These are phyloP conservation scores for human (Homo sapiens) DNA, from an alignment of 2,113 vertebrate species.

Conservation along the genomic window GRCh38 chr21:43397501-43398000, in stretches of 20 bases:
- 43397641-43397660: neutral
- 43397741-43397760: accelerated
- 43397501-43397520: neutral
- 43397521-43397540: neutral
- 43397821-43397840: neutral
- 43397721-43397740: accelerated
- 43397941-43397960: neutral
- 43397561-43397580: too few relatives aligned
- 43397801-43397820: accelerated
- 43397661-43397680: neutral
- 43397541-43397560: neutral
- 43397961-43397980: neutral
- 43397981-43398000: neutral
- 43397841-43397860: neutral
- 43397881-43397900: accelerated
- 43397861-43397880: accelerated
- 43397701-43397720: neutral
- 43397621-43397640: accelerated
- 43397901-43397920: neutral
- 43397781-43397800: neutral
- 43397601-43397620: accelerated
- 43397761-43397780: accelerated
- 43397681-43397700: accelerated
- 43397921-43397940: accelerated
- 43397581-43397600: neutral